phyloP scores from a whole-genome alignment of 2,888 invertebrate genomes.

The Callyntrura sp. region DNA sequence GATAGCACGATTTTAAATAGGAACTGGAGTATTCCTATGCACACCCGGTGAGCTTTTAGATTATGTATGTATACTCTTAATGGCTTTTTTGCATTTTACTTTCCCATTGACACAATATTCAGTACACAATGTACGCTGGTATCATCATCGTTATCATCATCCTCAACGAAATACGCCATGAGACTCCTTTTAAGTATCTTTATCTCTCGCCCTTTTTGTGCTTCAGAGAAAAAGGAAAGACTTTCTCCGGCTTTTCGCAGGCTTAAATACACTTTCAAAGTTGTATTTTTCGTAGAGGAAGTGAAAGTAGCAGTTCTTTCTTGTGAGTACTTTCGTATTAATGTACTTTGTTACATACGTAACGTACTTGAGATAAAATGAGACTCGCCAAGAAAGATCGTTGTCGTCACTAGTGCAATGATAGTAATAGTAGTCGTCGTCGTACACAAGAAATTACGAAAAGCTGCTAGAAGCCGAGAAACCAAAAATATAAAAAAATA shows the following conservation, averaged over 20 bases:
- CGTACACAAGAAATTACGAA: not conserved
- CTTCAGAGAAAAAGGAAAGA: conserved; percentile 11
- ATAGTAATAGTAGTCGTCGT: too few species aligned
- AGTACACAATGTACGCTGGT: too few species aligned
- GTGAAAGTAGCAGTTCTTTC: not conserved
- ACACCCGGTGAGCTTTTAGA: conserved; percentile 4
- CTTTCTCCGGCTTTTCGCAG: conserved; percentile 41
- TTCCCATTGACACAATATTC: not conserved
- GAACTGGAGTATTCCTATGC: too few species aligned
- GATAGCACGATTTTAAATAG: too few species aligned
- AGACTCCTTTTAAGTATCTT: not conserved
- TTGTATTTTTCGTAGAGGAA: not conserved
- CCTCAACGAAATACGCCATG: too few species aligned
- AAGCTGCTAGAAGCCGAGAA: not conserved
- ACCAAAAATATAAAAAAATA: not conserved
- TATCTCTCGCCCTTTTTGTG: not conserved
- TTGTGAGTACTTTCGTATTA: conserved; percentile 7
- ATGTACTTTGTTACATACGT: conserved; percentile 10
- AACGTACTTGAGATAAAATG: not conserved
- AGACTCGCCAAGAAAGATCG: not conserved
- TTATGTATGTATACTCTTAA: conserved; percentile 3
- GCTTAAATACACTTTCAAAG: not conserved
- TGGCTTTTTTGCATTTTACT: conserved; percentile 34
- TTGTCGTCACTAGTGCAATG: not conserved
- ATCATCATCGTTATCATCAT: too few species aligned